Conservation (phyloP, 2,797 vertebrate genomes). For the Galaxias olidus region DNA sequence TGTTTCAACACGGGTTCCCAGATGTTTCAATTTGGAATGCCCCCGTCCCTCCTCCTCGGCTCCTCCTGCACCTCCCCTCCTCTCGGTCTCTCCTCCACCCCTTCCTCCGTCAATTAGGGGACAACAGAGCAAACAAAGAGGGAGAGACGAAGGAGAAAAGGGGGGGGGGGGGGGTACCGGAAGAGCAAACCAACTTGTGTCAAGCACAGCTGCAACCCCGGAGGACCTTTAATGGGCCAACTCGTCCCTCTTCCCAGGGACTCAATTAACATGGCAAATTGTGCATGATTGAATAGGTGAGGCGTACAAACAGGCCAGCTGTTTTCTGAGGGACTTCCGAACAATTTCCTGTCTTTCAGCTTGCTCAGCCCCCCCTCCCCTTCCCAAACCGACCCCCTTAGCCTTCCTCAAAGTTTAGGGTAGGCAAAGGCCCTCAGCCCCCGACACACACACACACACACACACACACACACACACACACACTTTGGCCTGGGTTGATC, state of each 20-base stretch:
- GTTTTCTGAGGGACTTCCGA: constrained; percentile 30
- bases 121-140: constrained; percentile 8
- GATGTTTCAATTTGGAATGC: constrained; percentile 80
- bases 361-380: constrained; percentile 1
- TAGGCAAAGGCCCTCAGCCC: background rate
- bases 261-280: constrained; percentile 54
- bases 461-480: constrained; percentile 15
- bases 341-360: constrained; percentile 16
- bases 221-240: constrained; percentile 63
- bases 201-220: constrained; percentile 59
- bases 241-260: constrained; percentile 48
- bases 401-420: background rate
- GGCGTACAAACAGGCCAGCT: constrained; percentile 37
- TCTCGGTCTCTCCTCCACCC: background rate
- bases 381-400: background rate
- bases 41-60: constrained; percentile 12
- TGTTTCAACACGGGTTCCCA: constrained; percentile 81
- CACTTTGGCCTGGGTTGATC: constrained; percentile 7
- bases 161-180: constrained; percentile 28
- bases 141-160: constrained; percentile 28
- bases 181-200: constrained; percentile 22
- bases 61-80: background rate
- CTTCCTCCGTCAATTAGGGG: background rate
- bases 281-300: constrained; percentile 56
- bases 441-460: background rate